Evolutionary conservation across 2,888 invertebrate species (phyloP), one percentile per base, ranked within the genome.

Genomic region (Opisthograptis luteolata): DNA sequence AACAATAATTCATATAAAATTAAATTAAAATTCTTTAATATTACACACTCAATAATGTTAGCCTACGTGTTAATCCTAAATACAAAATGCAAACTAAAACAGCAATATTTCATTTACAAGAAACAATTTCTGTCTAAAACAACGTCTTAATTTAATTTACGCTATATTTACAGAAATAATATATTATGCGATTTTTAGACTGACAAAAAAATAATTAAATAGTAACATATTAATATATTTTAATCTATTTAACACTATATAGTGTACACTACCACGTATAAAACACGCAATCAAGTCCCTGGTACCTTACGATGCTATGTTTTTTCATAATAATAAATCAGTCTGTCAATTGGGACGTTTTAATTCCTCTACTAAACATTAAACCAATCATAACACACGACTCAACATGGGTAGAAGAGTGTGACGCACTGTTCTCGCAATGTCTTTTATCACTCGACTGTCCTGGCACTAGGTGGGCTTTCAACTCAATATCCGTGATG

Each of bases 81-180:
- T 89, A 88, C 80, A 88, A 90, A 90, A 90, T 90, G 90, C 90
- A 87, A 90, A 88, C 87, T 87, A 87, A 87, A 89, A 87, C 87
- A 88, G 86, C 79, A 82, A 82, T 85, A 87, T 85, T 85, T 80
- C 79, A 86, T 85, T 81, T 86, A 87, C 86, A 87, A 86, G 85
- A 87, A 89, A 88, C 82, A 83, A 22, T 84, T 78, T 85, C 77
- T 83, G 79, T 84, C 78, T 84, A 82, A 85, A 87, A 87, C 87
- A 88, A 88, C 83, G 65, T 75, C 74, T 81, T 85, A 79, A 58
- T 62, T 77, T 77, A 79, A 25, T 15, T 69, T 79, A 79, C 70
- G 72, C 83, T 90, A 89, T 90, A 89, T 90, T 82, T 89, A 90
- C 89, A 90, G 76, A 81, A 85, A 81, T 83, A 82, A 86, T 89